Conservation (phyloP, 2,888 invertebrate species). For the Platerodrilus igneus region DNA sequence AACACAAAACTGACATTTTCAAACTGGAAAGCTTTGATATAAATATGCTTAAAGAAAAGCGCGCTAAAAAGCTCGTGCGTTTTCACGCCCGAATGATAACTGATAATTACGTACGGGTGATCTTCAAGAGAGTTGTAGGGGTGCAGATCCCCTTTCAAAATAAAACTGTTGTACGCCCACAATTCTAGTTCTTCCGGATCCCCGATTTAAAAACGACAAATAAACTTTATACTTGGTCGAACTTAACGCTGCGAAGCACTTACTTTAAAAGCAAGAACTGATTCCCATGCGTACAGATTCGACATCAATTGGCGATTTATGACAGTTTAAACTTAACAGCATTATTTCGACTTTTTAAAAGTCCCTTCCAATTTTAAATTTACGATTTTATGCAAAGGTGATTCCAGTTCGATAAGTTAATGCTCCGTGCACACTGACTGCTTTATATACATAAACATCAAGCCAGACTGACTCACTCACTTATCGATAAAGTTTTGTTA, state of each 20-base stretch:
- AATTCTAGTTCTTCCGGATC: conserved; percentile 37
- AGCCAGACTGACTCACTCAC: too few relatives aligned
- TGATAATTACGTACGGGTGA: conserved; percentile 50
- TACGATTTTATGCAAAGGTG: conserved; percentile 27
- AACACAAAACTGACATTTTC: conserved; percentile 43
- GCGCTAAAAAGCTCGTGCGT: conserved; percentile 46
- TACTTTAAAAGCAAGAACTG: conserved; percentile 40
- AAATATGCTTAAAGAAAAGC: conserved; percentile 48
- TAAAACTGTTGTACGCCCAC: conserved; percentile 47
- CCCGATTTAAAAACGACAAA: conserved; percentile 42
- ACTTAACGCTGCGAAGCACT: conserved; percentile 43
- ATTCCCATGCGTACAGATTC: conserved; percentile 40
- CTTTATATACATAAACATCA: too few relatives aligned
- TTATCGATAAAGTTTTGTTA: too few relatives aligned
- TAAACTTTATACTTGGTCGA: conserved; percentile 46
- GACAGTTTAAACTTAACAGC: conserved; percentile 40
- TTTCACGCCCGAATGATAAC: conserved; percentile 46
- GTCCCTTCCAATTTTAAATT: conserved; percentile 23
- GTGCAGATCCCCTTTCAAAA: conserved; percentile 36
- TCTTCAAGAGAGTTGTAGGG: conserved; percentile 43
- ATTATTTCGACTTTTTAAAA: conserved; percentile 20
- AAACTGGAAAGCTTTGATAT: conserved; percentile 46
- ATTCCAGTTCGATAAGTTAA: conserved; percentile 16
- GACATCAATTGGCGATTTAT: conserved; percentile 46
- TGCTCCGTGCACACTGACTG: conserved; percentile 11